A percentile compares a stretch with the other conserved stretches of the same genome.
These are phyloP conservation scores for Chaetorhynchus papuensis DNA, from an alignment of 2,113 vertebrate species.

Conservation along the genomic window DNA sequence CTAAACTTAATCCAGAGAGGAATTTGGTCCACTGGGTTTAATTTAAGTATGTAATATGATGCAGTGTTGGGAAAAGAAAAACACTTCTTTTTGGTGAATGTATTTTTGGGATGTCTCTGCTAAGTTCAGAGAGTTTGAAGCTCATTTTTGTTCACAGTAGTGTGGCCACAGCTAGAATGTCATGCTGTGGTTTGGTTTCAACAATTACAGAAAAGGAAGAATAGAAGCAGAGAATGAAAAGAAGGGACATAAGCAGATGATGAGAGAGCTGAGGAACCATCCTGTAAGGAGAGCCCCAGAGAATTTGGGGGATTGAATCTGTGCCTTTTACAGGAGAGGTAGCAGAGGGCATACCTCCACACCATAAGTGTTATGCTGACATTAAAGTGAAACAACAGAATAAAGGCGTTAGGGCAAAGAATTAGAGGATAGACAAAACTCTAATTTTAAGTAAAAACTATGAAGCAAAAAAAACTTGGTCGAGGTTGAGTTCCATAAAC, in stretches of 20 bases:
- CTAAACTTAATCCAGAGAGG: slow-evolving; percentile 18
- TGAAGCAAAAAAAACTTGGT: not conserved
- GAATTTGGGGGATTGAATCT: not conserved
- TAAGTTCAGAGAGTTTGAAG: slow-evolving; percentile 13
- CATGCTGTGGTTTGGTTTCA: not conserved
- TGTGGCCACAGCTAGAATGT: not conserved
- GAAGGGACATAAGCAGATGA: not conserved
- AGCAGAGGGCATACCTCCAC: not conserved
- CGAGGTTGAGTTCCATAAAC: not conserved
- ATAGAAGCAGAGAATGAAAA: not conserved
- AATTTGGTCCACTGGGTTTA: slow-evolving; percentile 26
- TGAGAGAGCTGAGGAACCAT: not conserved
- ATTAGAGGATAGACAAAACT: not conserved
- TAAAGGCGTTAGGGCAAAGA: not conserved
- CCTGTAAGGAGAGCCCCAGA: not conserved
- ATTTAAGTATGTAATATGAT: slow-evolving; percentile 5
- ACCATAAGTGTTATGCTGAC: not conserved
- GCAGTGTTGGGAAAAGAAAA: not conserved
- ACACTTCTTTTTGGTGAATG: not conserved
- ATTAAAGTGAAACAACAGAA: not conserved
- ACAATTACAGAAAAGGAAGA: not conserved
- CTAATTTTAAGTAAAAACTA: not conserved
- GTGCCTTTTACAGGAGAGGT: not conserved
- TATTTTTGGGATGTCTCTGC: not conserved
- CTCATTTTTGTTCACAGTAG: not conserved